phyloP scores from a whole-genome alignment of 1,140 invertebrate species.

The Pseudomyrmex flavicornis region DNA sequence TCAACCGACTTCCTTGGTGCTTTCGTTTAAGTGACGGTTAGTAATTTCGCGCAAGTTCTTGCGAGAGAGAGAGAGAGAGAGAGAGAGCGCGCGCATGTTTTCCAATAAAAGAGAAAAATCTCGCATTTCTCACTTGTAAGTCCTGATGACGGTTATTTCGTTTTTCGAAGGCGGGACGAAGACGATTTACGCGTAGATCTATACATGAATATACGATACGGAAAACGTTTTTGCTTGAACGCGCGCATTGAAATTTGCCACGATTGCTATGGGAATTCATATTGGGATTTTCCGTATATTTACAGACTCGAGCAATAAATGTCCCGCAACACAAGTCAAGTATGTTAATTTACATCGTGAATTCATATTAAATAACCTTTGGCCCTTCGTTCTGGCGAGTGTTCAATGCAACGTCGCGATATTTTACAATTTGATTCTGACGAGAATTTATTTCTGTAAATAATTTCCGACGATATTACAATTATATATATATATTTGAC shows the following conservation, averaged over 20 bases:
- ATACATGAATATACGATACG: neutral
- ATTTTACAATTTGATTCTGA: conserved; percentile 35
- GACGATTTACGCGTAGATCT: conserved; percentile 12
- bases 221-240: conserved; percentile 14
- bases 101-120: conserved; percentile 32
- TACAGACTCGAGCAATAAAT: conserved; percentile 16
- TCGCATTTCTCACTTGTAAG: conserved; percentile 30
- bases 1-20: conserved; percentile 9
- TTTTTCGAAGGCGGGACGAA: neutral
- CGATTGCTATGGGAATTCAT: conserved; percentile 17
- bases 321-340: neutral
- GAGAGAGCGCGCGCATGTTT: neutral
- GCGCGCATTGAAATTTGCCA: neutral
- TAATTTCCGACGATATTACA: neutral
- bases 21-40: conserved; percentile 33
- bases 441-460: conserved; percentile 26
- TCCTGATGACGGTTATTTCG: conserved; percentile 33
- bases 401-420: conserved; percentile 2
- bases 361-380: conserved; percentile 25
- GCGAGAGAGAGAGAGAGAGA: neutral
- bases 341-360: conserved; percentile 28
- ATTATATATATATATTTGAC: too few relatives aligned
- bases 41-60: conserved; percentile 37
- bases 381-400: neutral
- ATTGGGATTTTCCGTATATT: conserved; percentile 16